Evolutionary conservation across 1,140 invertebrate species (phyloP).

Genomic region (Melitaea cinxia): DNA sequence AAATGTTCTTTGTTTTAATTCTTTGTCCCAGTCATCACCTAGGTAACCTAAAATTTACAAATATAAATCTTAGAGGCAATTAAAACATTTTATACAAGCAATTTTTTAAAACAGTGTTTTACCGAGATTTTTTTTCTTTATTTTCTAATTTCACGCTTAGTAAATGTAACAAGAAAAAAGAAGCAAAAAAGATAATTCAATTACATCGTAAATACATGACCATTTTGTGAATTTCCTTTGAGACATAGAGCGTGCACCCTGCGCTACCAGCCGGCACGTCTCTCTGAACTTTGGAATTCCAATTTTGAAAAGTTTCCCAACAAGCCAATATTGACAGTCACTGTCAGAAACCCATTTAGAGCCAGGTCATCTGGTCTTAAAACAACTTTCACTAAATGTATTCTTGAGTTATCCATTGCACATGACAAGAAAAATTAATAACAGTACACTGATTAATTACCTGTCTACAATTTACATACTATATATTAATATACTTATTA

Average conservation of each 20-base stretch:
- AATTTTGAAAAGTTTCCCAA: constrained; percentile 80
- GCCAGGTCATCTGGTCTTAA: constrained; percentile 45
- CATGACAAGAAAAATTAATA: too few species aligned
- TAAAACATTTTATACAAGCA: neutral
- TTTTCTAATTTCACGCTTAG: constrained; percentile 51
- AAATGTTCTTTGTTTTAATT: too few species aligned
- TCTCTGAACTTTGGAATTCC: constrained; percentile 77
- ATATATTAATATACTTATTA: too few species aligned
- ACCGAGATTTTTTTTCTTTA: constrained; percentile 27
- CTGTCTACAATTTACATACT: too few species aligned
- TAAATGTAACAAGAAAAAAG: constrained; percentile 52
- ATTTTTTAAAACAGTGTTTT: neutral
- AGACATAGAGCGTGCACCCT: constrained; percentile 68
- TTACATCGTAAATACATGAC: constrained; percentile 69
- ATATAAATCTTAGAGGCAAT: too few species aligned
- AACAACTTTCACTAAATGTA: constrained; percentile 27
- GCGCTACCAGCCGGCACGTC: constrained; percentile 70
- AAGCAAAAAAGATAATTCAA: constrained; percentile 66
- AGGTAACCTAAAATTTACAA: too few species aligned
- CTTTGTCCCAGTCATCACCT: too few species aligned
- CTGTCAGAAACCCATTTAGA: constrained; percentile 66
- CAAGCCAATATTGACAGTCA: constrained; percentile 74
- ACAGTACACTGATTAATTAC: too few species aligned
- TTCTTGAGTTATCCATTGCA: neutral
- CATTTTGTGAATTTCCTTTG: constrained; percentile 75